These are phyloP conservation scores for Lordiphosa stackelbergi DNA, from an alignment of 1,140 invertebrate genomes.

Conservation along the genomic window DNA sequence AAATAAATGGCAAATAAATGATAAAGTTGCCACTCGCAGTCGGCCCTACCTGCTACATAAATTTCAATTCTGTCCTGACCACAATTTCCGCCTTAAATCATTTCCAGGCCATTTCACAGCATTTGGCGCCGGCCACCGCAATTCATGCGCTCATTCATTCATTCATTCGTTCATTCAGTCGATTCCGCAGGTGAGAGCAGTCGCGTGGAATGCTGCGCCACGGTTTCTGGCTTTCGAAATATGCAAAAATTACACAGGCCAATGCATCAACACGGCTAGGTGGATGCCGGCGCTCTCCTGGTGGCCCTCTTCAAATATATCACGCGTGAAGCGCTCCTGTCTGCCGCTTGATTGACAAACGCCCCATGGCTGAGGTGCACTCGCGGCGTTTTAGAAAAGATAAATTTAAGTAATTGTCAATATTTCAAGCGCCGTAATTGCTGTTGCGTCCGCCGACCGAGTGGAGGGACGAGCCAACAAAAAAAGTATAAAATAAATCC, in stretches of 20 bases:
- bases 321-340: conserved; percentile 60
- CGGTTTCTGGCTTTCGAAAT: conserved; percentile 48
- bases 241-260: conserved; percentile 71
- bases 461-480: conserved; percentile 17
- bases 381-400: conserved; percentile 67
- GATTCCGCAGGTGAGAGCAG: conserved; percentile 63
- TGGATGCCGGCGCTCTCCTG: background rate
- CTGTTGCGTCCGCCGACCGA: conserved; percentile 43
- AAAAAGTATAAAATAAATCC: conserved; percentile 52
- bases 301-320: conserved; percentile 69
- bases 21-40: conserved; percentile 25
- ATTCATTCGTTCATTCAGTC: conserved; percentile 29
- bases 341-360: conserved; percentile 67
- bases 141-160: conserved; percentile 43
- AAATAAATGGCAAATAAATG: conserved; percentile 26
- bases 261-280: conserved; percentile 42
- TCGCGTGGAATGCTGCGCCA: conserved; percentile 58
- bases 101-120: conserved; percentile 73
- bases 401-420: conserved; percentile 75
- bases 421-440: conserved; percentile 72
- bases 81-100: conserved; percentile 74
- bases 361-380: conserved; percentile 52
- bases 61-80: conserved; percentile 67
- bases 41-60: conserved; percentile 58
- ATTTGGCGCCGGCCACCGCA: conserved; percentile 61